Evolutionary conservation across 1,140 invertebrate genomes (phyloP).

Genomic region (Neuroterus valhalla): DNA sequence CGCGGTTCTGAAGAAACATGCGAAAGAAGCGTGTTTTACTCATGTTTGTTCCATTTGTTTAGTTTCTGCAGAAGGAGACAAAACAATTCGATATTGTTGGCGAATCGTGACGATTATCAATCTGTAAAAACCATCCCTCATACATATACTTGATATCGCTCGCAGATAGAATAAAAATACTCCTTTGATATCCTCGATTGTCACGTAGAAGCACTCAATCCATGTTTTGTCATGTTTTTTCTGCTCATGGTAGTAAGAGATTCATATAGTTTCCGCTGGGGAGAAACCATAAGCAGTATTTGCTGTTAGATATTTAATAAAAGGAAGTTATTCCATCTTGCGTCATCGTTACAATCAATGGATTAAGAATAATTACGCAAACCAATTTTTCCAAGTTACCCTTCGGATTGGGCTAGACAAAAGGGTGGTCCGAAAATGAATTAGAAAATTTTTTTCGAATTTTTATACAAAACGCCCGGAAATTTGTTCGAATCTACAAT

Average conservation of each 20-base stretch:
- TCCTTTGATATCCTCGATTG: neutral
- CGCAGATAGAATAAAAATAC: conserved; percentile 3
- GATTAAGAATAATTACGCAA: no score
- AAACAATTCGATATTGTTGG: neutral
- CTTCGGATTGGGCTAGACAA: no score
- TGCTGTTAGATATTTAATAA: neutral
- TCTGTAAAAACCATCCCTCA: neutral
- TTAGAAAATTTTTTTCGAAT: no score
- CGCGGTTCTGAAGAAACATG: neutral
- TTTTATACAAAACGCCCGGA: no score
- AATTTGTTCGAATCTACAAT: no score
- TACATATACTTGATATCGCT: neutral
- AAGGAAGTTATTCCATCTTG: no score
- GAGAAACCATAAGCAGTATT: neutral
- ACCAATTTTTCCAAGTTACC: no score
- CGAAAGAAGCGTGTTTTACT: neutral
- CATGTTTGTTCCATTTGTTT: neutral
- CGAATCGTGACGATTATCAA: conserved; percentile 10
- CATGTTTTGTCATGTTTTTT: neutral
- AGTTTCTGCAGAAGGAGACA: neutral
- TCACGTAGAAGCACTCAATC: neutral
- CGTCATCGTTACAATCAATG: no score
- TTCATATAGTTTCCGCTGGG: neutral
- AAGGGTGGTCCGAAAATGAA: no score
- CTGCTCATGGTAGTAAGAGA: neutral